Conservation (phyloP, 2,113 vertebrate genomes). For the Pseudorectes ferrugineus region DNA sequence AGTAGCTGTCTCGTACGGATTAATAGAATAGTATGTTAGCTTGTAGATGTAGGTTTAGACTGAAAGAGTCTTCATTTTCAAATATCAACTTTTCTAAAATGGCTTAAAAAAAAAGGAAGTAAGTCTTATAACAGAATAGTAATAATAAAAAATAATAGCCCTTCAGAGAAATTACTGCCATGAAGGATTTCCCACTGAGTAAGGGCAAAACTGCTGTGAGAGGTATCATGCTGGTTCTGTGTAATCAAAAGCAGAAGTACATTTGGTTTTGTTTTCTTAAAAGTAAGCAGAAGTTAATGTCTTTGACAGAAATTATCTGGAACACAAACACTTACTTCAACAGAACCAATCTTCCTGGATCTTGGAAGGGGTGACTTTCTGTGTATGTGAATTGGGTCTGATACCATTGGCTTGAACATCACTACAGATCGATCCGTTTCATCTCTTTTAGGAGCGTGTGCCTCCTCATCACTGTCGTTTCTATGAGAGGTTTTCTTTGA, state of each 20-base stretch:
- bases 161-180: neutral
- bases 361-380: slow-evolving; percentile 85
- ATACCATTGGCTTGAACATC: slow-evolving; percentile 86
- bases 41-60: neutral
- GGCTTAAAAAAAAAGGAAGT: neutral
- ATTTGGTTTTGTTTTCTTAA: neutral
- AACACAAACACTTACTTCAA: slow-evolving; percentile 81
- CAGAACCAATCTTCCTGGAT: slow-evolving; percentile 83
- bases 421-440: slow-evolving; percentile 81
- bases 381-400: slow-evolving; percentile 90
- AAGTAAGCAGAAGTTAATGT: slow-evolving; percentile 17
- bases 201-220: neutral
- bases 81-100: neutral
- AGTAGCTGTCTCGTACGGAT: neutral
- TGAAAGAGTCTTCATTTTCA: neutral
- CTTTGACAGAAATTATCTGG: neutral
- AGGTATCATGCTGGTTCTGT: neutral
- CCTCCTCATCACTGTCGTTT: slow-evolving; percentile 82
- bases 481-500: slow-evolving; percentile 70
- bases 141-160: neutral
- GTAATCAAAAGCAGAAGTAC: neutral
- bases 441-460: slow-evolving; percentile 74
- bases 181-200: neutral
- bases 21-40: slow-evolving; percentile 13
- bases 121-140: neutral